Base-by-base conservation (phyloP, 2,888 invertebrate species). In the Caenorhabditis sinica region DNA sequence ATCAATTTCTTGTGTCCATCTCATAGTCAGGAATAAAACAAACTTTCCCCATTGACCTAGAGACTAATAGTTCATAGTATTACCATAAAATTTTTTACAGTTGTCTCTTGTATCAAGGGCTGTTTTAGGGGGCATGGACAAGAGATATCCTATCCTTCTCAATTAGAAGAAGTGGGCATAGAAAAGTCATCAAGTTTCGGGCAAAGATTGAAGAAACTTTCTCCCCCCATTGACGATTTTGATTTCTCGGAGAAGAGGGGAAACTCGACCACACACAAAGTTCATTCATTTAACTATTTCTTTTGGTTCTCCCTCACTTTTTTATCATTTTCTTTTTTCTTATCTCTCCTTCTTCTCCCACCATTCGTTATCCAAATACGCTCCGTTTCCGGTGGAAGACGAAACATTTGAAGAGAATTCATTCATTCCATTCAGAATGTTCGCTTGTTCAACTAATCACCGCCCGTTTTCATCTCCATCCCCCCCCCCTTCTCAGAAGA, bases 391-490 rank as follows among this genome's bases (percentile, higher is more conserved):
- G 79, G 76, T 30, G 49, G 20, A 20, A 49, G 20, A 49, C 49
- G 60, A 28, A 33, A 49, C 45, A 25, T 56, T 25, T 56, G 2
- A 13, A 51, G n/a, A 51, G 17, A 25, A 58, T 65, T 68, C 76
- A 73, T 20, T 49, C 45, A 13, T 25, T 36, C n/a, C 43, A 43
- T 60, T 17, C 63, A 68, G 61, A 69, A 68, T 72, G 80, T 80
- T 80, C 80, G 80, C 80, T 72, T 80, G 80, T 80, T 80, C 80
- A 65, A 66, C 80, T 80, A 80, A 80, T 80, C 80, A 80, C 80
- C 79, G 71, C 79, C 71, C 72, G 58, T 80, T 51, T 53, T 43
- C 63, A 30, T 63, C 28, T 40, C 30, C 36, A n/a, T n/a, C 65
- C 49, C 49, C 20, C 45, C 0, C 45, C 45, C 5, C 49, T 20